Evolutionary conservation across 2,888 invertebrate genomes (phyloP).

Genomic region (Erebia epiphron): DNA sequence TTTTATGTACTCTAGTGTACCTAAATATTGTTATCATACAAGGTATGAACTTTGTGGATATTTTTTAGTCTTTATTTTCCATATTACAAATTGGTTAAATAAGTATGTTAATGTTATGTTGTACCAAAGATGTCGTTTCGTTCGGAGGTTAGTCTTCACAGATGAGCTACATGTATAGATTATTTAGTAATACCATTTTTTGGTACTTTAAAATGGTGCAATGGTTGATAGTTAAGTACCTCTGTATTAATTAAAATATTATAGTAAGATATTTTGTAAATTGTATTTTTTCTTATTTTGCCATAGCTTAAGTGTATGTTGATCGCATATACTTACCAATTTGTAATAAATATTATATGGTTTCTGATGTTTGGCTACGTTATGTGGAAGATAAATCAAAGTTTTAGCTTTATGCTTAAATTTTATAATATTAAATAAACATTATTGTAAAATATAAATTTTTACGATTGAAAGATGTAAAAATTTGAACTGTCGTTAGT

Average conservation of each 20-base stretch:
- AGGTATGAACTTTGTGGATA: constrained; percentile 74
- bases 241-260: constrained; percentile 56
- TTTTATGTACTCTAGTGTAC: constrained; percentile 66
- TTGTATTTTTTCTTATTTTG: constrained; percentile 53
- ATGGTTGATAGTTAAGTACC: constrained; percentile 68
- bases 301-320: constrained; percentile 70
- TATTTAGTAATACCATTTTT: constrained; percentile 52
- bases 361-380: constrained; percentile 28
- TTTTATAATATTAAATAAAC: constrained; percentile 37
- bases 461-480: constrained; percentile 71
- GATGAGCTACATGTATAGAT: constrained; percentile 23
- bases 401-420: constrained; percentile 35
- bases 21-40: constrained; percentile 81
- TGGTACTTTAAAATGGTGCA: constrained; percentile 74
- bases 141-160: constrained; percentile 55
- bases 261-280: constrained; percentile 54
- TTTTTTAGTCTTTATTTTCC: constrained; percentile 56
- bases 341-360: constrained; percentile 30
- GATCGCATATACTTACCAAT: constrained; percentile 48
- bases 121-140: constrained; percentile 79
- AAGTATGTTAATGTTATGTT: constrained; percentile 62
- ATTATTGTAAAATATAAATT: constrained; percentile 56
- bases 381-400: constrained; percentile 25
- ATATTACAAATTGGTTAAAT: constrained; percentile 58
- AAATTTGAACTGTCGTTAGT: constrained; percentile 52